Conservation (phyloP, 2,113 vertebrate genomes). For the Pogona vitticeps region DNA sequence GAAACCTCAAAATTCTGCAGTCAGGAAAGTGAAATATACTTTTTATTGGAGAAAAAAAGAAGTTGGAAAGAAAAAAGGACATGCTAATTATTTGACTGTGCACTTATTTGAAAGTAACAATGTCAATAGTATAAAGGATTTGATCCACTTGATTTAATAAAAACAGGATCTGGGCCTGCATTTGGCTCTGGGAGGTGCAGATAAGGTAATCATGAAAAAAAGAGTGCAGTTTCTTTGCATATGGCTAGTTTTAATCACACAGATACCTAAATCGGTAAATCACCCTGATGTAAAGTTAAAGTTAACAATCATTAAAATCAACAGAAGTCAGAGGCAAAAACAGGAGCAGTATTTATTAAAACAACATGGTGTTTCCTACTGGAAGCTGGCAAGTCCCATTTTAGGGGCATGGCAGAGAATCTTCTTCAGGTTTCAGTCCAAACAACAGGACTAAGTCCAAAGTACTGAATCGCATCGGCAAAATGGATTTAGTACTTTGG, state of each 20-base stretch:
- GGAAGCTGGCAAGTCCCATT: too few species aligned
- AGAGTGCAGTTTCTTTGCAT: background rate
- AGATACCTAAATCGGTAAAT: background rate
- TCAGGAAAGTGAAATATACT: background rate
- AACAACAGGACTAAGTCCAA: too few species aligned
- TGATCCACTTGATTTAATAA: background rate
- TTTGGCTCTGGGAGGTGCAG: background rate
- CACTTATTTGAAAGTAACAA: background rate
- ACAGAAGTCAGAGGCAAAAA: background rate
- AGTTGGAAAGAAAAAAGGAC: background rate
- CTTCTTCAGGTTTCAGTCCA: too few species aligned
- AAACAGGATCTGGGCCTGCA: background rate
- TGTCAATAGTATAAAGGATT: background rate
- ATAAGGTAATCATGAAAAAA: background rate
- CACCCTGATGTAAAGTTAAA: background rate
- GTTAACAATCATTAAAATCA: too few species aligned
- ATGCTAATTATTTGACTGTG: background rate
- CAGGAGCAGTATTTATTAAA: background rate
- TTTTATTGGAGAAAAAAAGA: background rate
- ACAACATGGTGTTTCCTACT: too few species aligned
- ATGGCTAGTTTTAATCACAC: background rate
- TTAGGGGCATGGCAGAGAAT: background rate
- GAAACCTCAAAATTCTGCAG: background rate
- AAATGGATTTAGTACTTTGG: too few species aligned
- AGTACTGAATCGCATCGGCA: too few species aligned